Evolutionary conservation across 2,113 vertebrate species (phyloP), one percentile per base, ranked within the genome.

Genomic region (Carassius auratus): DNA sequence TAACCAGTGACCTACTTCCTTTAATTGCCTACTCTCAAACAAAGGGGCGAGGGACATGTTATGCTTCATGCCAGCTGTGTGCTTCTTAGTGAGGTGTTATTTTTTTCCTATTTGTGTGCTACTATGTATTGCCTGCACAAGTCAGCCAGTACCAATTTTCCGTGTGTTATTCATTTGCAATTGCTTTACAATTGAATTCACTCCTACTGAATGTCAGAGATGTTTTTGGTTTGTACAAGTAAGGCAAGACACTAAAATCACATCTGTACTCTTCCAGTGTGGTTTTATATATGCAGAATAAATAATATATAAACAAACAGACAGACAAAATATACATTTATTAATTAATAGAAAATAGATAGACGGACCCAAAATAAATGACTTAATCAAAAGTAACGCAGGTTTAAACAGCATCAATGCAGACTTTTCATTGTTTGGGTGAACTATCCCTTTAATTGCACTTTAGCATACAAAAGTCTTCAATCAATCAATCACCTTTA

Each of bases 11-110:
- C 76, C 76, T 64, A 80, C 59, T 64, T 80, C n/a, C n/a, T 80
- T 80, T 80, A 80, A 80, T 48, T 80, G n/a, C 55, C 57, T 78
- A 61, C 76, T 79, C 33, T 80, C 36, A 64, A 80, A 80, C 38
- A 62, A 62, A 64, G 38, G 77, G 77, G 38, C n/a, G 38, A 64
- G 59, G 59, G 57, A 80, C n/a, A 80, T 45, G 45, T 64, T 26
- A 62, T 10, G 64, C 57, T 80, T 80, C 21, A 64, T 17, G 7
- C 21, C 1, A 3, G 7, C 59, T 26, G 14, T 80, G 21, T 0
- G 3, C 77, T 48, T 80, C 77, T 61, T 42, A 26, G 8, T 9
- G 7, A 15, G 13, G 57, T 0, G 0, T n/a, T 74, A n/a, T 14
- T 57, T 77, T 50, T 33, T 52, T 36, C 0, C 3, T 13, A 6